phyloP scores from a whole-genome alignment of 2,113 vertebrate species.

The Agapornis roseicollis region DNA sequence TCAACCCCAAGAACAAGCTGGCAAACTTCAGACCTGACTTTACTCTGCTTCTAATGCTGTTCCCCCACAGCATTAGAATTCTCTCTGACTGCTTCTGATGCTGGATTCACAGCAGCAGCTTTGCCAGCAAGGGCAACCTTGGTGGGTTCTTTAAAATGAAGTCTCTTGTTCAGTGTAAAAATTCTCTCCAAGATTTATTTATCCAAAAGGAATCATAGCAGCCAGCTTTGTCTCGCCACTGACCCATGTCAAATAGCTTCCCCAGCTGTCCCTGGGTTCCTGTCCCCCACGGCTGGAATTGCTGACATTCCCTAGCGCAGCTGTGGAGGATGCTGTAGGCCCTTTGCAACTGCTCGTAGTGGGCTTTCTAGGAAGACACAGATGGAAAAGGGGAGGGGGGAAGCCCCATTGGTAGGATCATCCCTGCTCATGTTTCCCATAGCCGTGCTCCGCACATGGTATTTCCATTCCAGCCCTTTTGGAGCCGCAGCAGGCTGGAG shows the following conservation, averaged over 20 bases:
- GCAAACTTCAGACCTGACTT: background rate
- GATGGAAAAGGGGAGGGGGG: accelerated
- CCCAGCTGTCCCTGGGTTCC: background rate
- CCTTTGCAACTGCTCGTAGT: background rate
- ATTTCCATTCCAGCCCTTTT: accelerated
- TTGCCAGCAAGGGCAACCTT: background rate
- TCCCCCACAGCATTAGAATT: background rate
- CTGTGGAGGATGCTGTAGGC: background rate
- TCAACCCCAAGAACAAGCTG: background rate
- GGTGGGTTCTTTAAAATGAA: background rate
- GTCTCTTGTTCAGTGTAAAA: background rate
- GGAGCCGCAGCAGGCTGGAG: background rate
- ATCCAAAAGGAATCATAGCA: background rate
- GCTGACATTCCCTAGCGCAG: background rate
- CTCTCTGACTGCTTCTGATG: background rate
- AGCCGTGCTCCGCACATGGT: background rate
- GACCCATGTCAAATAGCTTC: background rate
- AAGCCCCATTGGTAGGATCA: too few species aligned
- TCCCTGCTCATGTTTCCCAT: background rate
- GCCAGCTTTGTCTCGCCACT: background rate
- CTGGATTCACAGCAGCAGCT: accelerated
- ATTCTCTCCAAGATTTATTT: background rate
- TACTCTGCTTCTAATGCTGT: background rate
- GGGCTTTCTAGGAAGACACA: background rate
- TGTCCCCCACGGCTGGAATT: background rate